phyloP scores from a whole-genome alignment of 2,113 vertebrate genomes.

The Ia io region DNA sequence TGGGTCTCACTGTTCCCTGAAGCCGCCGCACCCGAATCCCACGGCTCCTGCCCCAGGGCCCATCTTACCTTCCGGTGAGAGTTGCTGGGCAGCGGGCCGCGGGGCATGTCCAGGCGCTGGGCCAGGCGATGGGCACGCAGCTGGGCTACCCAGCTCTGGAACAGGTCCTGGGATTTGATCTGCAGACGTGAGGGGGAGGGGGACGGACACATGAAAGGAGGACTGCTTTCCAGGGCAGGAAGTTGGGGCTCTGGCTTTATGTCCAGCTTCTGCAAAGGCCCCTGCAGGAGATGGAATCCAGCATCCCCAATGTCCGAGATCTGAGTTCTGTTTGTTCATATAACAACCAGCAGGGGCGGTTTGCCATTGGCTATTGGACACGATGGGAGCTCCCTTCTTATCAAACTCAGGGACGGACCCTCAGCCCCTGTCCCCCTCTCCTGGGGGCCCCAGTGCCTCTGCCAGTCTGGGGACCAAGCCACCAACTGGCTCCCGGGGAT shows the following conservation, averaged over 20 bases:
- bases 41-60: not conserved
- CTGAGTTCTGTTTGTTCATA: not conserved
- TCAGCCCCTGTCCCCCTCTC: not conserved
- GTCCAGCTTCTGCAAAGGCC: not conserved
- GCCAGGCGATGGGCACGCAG: slow-evolving; percentile 89
- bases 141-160: slow-evolving; percentile 93
- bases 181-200: slow-evolving; percentile 40
- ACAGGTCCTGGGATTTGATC: slow-evolving; percentile 91
- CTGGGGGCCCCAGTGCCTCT: not conserved
- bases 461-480: not conserved
- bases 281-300: not conserved
- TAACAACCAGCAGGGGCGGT: not conserved
- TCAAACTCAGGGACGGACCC: not conserved
- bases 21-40: not conserved
- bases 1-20: not conserved
- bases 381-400: not conserved
- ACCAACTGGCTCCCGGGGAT: not conserved
- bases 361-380: not conserved
- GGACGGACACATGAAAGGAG: not conserved
- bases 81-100: not conserved
- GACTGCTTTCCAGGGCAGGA: not conserved
- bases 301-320: not conserved
- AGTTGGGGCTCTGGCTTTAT: not conserved
- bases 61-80: slow-evolving; percentile 56
- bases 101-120: slow-evolving; percentile 82